phyloP scores from a whole-genome alignment of 1,140 invertebrate species.

The Drosophila sproati region DNA sequence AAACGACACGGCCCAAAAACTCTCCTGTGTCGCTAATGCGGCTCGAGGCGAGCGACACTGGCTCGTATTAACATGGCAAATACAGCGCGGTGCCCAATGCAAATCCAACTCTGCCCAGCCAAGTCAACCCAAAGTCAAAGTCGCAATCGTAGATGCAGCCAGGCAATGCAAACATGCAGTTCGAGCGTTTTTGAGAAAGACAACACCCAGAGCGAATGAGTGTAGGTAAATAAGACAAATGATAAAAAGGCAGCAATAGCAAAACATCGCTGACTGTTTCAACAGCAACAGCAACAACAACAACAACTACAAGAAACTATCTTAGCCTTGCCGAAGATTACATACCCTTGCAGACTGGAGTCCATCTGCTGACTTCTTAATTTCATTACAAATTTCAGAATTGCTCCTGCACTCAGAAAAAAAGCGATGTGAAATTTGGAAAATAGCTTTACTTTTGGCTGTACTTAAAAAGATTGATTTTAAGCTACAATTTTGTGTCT shows the following conservation, averaged over 20 bases:
- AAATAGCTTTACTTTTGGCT: too few species aligned
- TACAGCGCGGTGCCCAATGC: slow-evolving; percentile 38
- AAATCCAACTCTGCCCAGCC: slow-evolving; percentile 26
- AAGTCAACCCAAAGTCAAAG: neutral
- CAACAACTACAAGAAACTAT: neutral
- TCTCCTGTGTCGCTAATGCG: slow-evolving; percentile 50
- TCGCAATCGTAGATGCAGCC: slow-evolving; percentile 31
- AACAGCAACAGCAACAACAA: slow-evolving; percentile 33
- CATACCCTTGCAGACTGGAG: too few species aligned
- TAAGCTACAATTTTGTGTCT: too few species aligned
- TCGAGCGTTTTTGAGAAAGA: slow-evolving; percentile 31
- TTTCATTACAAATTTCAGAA: too few species aligned
- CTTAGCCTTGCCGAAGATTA: too few species aligned
- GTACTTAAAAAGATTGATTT: too few species aligned
- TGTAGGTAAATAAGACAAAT: slow-evolving; percentile 70
- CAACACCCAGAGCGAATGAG: slow-evolving; percentile 47
- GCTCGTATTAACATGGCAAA: slow-evolving; percentile 55
- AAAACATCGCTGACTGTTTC: slow-evolving; percentile 63
- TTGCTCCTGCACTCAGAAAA: too few species aligned
- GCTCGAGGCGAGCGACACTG: slow-evolving; percentile 25
- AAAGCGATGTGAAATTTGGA: too few species aligned
- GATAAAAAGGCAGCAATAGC: slow-evolving; percentile 66
- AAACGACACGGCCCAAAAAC: slow-evolving; percentile 1
- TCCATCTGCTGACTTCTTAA: too few species aligned
- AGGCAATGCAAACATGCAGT: slow-evolving; percentile 49